Base-by-base conservation (phyloP, 2,888 invertebrate species). In the Sarcophaga carnaria region DNA sequence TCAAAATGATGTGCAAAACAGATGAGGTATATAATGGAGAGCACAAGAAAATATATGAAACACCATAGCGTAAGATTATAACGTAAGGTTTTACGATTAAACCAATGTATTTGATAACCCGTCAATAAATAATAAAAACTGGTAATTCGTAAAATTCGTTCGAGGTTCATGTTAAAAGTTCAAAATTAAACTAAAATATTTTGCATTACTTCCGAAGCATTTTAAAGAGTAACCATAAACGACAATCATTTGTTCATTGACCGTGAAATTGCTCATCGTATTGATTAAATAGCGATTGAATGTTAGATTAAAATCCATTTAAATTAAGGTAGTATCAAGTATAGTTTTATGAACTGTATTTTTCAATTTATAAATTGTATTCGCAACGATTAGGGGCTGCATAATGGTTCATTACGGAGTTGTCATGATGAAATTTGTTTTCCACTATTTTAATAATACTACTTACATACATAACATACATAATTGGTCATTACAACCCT, bases 1-100 rank as follows among this genome's bases (percentile, higher is more conserved):
- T 89, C 85, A 27, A 92, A 92, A 10, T 92, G 92, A 72, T 92
- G 90, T 20, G 89, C 88, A 49, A 93, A 90, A 11, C 91, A 91
- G 5, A 87, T 89, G 0, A 89, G 64, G 74, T 91, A 90, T 84
- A 89, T 88, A 20, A 89, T 10, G 27, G 85, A 71, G 6, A 90
- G 83, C 5, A 84, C 71, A 10, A 90, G 25, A 78, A 89, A 90
- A 75, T 90, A 88, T 37, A 88, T 37, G 47, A 88, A 66, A 64
- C 89, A 88, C 27, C 82, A 82, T 22, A 90, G 20, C 17, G 90
- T 86, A 20, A 90, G 22, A 54, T 88, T 87, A 83, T 87, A 91
- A 60, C 88, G 89, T 14, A 84, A 88, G 3, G 77, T 80, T 70
- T 83, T 88, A 2, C 54, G 59, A 64, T 89, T 88, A 69, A 89